A percentile compares a stretch with the other conserved stretches of the same genome.
Evolutionary conservation across 1,140 invertebrate species (phyloP).

Genomic region (Drosophila lacertosa): DNA sequence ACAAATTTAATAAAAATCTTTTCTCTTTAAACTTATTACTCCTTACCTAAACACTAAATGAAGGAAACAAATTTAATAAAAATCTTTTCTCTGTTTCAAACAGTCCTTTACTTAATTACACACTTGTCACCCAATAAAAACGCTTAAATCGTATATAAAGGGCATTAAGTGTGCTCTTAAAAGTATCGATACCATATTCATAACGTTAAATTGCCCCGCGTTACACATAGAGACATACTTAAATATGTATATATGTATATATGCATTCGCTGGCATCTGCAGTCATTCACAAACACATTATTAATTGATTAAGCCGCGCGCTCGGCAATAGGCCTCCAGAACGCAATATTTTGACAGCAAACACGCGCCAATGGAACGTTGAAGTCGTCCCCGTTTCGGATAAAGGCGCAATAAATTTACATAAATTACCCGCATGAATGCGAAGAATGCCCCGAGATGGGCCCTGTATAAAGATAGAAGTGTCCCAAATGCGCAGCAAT

Average conservation of each 20-base stretch:
- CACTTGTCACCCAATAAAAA: not conserved
- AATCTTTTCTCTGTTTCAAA: not conserved
- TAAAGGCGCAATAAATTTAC: conserved; percentile 79
- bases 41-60: no score
- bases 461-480: conserved; percentile 38
- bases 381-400: conserved; percentile 45
- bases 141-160: not conserved
- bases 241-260: not conserved
- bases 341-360: conserved; percentile 69
- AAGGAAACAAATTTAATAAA: no score
- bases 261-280: conserved; percentile 1
- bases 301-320: conserved; percentile 70
- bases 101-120: not conserved
- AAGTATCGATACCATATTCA: conserved; percentile 39
- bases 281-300: conserved; percentile 47
- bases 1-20: no score
- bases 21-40: no score
- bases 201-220: conserved; percentile 31
- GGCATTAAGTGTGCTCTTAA: not conserved
- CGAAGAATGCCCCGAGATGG: conserved; percentile 44
- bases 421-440: conserved; percentile 81
- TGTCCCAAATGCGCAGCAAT: conserved; percentile 77
- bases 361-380: conserved; percentile 58
- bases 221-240: no score
- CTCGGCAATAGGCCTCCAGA: conserved; percentile 7